Conservation (phyloP, 2,888 invertebrate genomes). For the Cancer borealis region DNA sequence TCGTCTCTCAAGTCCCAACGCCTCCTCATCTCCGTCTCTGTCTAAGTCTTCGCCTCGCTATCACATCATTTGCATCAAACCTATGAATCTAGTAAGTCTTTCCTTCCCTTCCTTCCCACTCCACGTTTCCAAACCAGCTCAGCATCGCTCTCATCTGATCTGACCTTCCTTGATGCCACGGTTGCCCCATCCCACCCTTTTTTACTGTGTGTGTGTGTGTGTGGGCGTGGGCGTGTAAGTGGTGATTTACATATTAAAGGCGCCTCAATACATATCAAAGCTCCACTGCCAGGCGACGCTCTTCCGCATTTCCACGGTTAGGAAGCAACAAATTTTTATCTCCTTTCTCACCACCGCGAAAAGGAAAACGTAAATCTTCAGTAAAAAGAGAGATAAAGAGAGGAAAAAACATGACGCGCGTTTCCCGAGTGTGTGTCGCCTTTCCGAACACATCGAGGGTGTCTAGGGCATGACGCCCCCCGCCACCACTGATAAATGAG, state of each 20-base stretch:
- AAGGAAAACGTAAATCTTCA: conserved; percentile 6
- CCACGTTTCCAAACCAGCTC: not conserved
- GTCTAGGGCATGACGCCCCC: not conserved
- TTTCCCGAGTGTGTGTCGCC: not conserved
- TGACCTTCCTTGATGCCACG: not conserved
- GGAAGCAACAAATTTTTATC: not conserved
- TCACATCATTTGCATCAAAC: not conserved
- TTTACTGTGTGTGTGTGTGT: not conserved
- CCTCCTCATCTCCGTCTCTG: not conserved
- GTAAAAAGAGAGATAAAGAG: not conserved
- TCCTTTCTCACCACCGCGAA: not conserved
- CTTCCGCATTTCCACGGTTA: not conserved
- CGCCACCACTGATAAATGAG: conserved; percentile 4
- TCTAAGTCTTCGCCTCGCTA: not conserved
- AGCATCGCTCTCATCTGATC: not conserved
- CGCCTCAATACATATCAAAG: conserved; percentile 17
- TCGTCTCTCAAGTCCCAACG: not conserved
- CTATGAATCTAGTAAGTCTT: not conserved
- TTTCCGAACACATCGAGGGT: not conserved
- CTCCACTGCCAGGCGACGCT: not conserved
- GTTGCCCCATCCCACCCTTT: not conserved
- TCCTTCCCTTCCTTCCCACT: not conserved
- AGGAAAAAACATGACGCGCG: not conserved
- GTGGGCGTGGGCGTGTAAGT: no score
- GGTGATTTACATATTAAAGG: not conserved